phyloP scores from a whole-genome alignment of 2,113 vertebrate species.

The Pseudorectes ferrugineus region DNA sequence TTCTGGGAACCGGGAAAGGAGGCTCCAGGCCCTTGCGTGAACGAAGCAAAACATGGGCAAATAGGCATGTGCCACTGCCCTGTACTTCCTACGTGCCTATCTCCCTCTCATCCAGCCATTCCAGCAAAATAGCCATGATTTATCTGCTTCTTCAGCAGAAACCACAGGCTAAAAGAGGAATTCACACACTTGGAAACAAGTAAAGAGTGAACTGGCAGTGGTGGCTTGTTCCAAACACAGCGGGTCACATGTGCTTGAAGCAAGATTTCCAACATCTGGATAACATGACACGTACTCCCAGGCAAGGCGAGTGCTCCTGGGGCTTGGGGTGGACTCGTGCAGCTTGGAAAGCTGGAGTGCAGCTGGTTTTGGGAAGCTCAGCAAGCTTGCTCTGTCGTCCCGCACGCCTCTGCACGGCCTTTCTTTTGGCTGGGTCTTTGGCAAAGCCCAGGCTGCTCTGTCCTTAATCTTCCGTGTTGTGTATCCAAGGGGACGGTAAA shows the following conservation, averaged over 20 bases:
- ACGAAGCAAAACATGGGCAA: background rate
- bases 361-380: background rate
- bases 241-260: background rate
- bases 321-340: background rate
- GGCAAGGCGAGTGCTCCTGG: background rate
- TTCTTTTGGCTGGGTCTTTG: background rate
- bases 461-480: background rate
- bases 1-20: background rate
- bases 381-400: background rate
- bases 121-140: background rate
- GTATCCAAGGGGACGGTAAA: background rate
- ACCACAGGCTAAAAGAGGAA: background rate
- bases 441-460: background rate
- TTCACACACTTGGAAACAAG: background rate
- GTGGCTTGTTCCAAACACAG: background rate
- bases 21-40: background rate
- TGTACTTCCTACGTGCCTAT: fast-evolving
- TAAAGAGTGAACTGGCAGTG: background rate
- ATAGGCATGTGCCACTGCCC: background rate
- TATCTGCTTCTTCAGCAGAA: background rate
- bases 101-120: background rate
- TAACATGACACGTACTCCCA: background rate
- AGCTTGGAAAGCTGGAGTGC: background rate
- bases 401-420: fast-evolving
- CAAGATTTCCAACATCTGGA: background rate